Conservation (phyloP, 2,888 invertebrate species). For the Idaea aversata region DNA sequence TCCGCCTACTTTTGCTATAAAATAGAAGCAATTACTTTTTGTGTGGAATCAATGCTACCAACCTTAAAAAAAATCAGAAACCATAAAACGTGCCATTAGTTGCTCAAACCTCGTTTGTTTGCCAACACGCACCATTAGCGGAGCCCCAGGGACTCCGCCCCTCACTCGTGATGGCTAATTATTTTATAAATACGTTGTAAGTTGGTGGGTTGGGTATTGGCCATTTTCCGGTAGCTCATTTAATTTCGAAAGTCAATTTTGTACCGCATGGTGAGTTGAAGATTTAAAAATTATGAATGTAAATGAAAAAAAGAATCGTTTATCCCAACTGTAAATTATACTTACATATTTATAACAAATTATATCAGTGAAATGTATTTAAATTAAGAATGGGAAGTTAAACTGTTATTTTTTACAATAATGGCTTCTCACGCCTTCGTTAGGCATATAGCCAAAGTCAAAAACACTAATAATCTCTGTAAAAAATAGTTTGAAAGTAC, state of each 20-base stretch:
- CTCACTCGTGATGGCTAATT: slow-evolving; percentile 4
- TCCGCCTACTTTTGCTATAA: too few relatives aligned
- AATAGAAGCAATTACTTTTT: too few relatives aligned
- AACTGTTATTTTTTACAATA: too few relatives aligned
- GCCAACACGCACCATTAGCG: slow-evolving; percentile 32
- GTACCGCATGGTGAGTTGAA: neutral
- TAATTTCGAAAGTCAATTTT: neutral
- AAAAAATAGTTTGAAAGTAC: too few relatives aligned
- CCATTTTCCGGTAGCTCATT: slow-evolving; percentile 1
- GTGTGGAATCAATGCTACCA: neutral
- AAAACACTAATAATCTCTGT: too few relatives aligned
- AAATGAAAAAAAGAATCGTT: neutral
- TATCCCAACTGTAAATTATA: too few relatives aligned
- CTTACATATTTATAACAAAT: too few relatives aligned
- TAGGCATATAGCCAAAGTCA: too few relatives aligned
- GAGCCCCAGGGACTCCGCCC: slow-evolving; percentile 30
- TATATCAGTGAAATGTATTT: too few relatives aligned
- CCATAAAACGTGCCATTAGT: slow-evolving; percentile 5
- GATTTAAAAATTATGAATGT: neutral
- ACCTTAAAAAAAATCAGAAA: neutral
- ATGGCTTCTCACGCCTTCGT: too few relatives aligned
- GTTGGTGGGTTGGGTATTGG: neutral
- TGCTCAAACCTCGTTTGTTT: slow-evolving; percentile 13
- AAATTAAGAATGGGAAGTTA: too few relatives aligned
- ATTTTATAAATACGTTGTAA: neutral